These are phyloP conservation scores for Saccostrea glomerata DNA, from an alignment of 1,140 invertebrate species.

Conservation along the genomic window DNA sequence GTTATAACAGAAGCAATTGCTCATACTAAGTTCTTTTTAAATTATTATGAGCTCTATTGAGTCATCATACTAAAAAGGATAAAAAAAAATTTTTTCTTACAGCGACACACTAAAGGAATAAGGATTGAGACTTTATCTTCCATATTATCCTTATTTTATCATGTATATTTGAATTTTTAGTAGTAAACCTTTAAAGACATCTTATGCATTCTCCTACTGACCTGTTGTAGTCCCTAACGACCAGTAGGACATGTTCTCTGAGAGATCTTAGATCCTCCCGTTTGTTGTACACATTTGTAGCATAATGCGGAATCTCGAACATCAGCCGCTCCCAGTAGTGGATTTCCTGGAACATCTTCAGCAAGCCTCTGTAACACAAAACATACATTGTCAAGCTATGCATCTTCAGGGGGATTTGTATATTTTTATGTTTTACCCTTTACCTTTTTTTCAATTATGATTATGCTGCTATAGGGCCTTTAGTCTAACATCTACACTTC, in stretches of 20 bases:
- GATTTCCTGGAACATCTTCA: conserved; percentile 85
- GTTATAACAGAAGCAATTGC: too few relatives aligned
- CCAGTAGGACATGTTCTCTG: conserved; percentile 86
- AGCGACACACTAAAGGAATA: too few relatives aligned
- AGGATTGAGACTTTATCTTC: too few relatives aligned
- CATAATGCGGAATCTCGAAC: conserved; percentile 85
- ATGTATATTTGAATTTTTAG: too few relatives aligned
- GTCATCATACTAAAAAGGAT: too few relatives aligned
- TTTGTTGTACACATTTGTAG: conserved; percentile 82
- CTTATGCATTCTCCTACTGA: conserved; percentile 31
- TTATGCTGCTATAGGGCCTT: background rate
- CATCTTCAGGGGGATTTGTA: background rate
- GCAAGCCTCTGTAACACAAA: conserved; percentile 76
- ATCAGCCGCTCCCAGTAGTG: conserved; percentile 85
- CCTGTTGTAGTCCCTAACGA: conserved; percentile 90
- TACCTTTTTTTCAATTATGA: background rate
- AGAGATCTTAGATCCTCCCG: conserved; percentile 84
- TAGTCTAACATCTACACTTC: background rate
- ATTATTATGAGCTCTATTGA: too few relatives aligned
- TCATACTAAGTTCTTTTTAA: too few relatives aligned
- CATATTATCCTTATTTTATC: too few relatives aligned
- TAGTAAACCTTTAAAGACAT: background rate
- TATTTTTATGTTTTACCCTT: background rate
- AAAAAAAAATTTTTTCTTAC: too few relatives aligned
- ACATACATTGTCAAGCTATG: background rate